phyloP scores from a whole-genome alignment of 2,113 vertebrate species.

The Peromyscus polionotus region DNA sequence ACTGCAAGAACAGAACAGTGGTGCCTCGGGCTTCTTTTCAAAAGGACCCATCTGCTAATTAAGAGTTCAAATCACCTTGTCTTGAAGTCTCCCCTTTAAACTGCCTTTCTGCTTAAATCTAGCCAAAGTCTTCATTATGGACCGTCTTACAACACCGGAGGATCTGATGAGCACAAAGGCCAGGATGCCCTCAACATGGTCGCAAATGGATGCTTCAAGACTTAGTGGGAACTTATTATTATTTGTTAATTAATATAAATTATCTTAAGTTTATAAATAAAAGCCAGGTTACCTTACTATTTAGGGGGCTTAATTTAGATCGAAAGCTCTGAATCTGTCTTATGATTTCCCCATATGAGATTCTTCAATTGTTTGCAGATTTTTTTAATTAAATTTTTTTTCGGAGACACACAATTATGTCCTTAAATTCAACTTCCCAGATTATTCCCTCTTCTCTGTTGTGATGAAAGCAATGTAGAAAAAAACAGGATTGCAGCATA shows the following conservation, averaged over 20 bases:
- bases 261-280: conserved; percentile 61
- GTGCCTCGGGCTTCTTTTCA: conserved; percentile 80
- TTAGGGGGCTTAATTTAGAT: conserved; percentile 40
- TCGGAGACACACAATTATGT: not conserved
- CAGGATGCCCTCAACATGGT: conserved; percentile 20
- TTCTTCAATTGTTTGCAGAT: conserved; percentile 35
- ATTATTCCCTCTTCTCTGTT: not conserved
- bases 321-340: conserved; percentile 17
- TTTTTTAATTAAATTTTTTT: not conserved
- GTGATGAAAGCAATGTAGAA: not conserved
- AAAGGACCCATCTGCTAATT: conserved; percentile 86
- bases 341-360: conserved; percentile 27
- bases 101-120: conserved; percentile 73
- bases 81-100: conserved; percentile 76
- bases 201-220: conserved; percentile 62
- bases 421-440: conserved; percentile 38
- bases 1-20: conserved; percentile 69
- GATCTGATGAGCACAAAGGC: conserved; percentile 57
- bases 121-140: conserved; percentile 79
- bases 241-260: conserved; percentile 69
- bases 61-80: conserved; percentile 81
- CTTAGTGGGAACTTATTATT: conserved; percentile 30
- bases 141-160: conserved; percentile 48
- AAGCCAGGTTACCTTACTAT: conserved; percentile 54
- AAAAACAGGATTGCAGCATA: not conserved